Conservation (phyloP, 2,888 invertebrate genomes). For the Drosophila algonquin region DNA sequence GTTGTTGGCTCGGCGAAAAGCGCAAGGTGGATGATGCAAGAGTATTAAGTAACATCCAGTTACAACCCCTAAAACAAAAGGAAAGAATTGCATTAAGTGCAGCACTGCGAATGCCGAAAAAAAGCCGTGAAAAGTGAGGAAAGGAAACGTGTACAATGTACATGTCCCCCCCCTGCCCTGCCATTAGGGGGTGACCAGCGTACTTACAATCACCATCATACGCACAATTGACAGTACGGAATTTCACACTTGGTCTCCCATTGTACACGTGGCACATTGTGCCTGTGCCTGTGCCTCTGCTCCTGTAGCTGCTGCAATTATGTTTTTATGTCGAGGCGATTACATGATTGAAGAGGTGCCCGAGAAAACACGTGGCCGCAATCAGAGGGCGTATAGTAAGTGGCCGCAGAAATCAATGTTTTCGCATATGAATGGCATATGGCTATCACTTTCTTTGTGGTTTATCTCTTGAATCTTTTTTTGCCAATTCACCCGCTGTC, state of each 20-base stretch:
- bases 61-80: constrained; percentile 69
- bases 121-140: neutral
- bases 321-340: constrained; percentile 53
- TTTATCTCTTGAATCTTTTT: constrained; percentile 44
- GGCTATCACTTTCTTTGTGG: constrained; percentile 24
- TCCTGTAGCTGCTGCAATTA: constrained; percentile 50
- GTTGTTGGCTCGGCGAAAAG: constrained; percentile 55
- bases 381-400: constrained; percentile 36
- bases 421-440: neutral
- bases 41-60: constrained; percentile 65
- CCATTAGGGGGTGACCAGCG: neutral
- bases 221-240: constrained; percentile 69
- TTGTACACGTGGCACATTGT: constrained; percentile 54
- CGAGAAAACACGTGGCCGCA: constrained; percentile 56
- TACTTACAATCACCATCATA: constrained; percentile 24
- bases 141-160: constrained; percentile 8
- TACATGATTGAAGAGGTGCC: constrained; percentile 67
- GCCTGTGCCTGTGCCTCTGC: constrained; percentile 3
- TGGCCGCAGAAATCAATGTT: neutral
- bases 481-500: constrained; percentile 33
- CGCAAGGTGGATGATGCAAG: constrained; percentile 77
- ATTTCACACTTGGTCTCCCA: constrained; percentile 68
- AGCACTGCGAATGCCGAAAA: constrained; percentile 26
- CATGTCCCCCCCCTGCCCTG: too few relatives aligned
- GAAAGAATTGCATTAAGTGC: constrained; percentile 73